Percentiles rank a stretch among this genome's conserved stretches.
phyloP scores from a whole-genome alignment of 2,797 vertebrate genomes.

The Ambastaia sidthimunki region DNA sequence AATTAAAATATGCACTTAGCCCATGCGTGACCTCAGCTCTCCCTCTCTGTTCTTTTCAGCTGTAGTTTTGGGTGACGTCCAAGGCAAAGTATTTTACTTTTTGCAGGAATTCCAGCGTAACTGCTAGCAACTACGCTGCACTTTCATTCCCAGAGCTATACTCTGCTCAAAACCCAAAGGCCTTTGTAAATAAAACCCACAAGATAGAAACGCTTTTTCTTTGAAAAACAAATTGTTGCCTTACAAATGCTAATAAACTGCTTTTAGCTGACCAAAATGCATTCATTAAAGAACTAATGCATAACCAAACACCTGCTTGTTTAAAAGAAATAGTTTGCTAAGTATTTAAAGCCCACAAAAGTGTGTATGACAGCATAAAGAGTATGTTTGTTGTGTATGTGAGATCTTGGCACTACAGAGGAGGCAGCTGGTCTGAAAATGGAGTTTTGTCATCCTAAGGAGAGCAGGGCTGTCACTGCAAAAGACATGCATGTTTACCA shows the following conservation, averaged over 20 bases:
- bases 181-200: slow-evolving; percentile 56
- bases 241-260: not conserved
- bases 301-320: not conserved
- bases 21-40: slow-evolving; percentile 20
- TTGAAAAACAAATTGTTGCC: slow-evolving; percentile 1
- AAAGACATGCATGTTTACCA: slow-evolving; percentile 10
- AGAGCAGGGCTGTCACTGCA: slow-evolving; percentile 24
- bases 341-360: slow-evolving; percentile 9
- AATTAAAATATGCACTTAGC: slow-evolving; percentile 61
- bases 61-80: slow-evolving; percentile 68
- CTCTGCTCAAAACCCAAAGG: slow-evolving; percentile 55
- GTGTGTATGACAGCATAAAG: slow-evolving; percentile 15
- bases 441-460: slow-evolving; percentile 45
- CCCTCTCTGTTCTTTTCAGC: slow-evolving; percentile 30
- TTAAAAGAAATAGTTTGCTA: not conserved
- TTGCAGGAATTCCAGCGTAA: slow-evolving; percentile 65
- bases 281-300: not conserved
- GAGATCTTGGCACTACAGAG: slow-evolving; percentile 48
- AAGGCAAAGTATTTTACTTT: slow-evolving; percentile 65
- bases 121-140: slow-evolving; percentile 59
- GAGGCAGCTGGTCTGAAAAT: slow-evolving; percentile 57
- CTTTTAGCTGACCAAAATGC: not conserved
- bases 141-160: slow-evolving; percentile 62
- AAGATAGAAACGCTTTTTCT: slow-evolving; percentile 22
- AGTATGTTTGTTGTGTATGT: slow-evolving; percentile 31